Base-by-base conservation (phyloP, 2,113 vertebrate species). In the Triplophysa dalaica region DNA sequence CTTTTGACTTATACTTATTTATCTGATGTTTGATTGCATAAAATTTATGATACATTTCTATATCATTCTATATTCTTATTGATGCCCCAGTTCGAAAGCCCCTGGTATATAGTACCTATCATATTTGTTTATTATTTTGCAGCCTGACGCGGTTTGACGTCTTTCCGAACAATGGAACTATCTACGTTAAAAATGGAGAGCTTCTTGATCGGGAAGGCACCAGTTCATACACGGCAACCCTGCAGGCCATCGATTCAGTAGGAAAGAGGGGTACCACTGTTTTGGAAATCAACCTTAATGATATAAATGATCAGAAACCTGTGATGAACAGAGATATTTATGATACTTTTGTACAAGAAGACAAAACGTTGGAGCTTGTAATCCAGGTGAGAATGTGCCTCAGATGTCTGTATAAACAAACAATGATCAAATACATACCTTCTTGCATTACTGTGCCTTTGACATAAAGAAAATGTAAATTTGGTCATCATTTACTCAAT, bases 201-300 rank as follows among this genome's bases (percentile, higher is more conserved):
- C 61, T 88, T 14, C 84, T 99, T 88, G 95, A 98, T 87, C 85
- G 96, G 0, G 97, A 98, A 84, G 70, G 56, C 81, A 93, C 90
- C 60, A 82, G 93, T 2, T 75, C 91, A 78, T 94, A 93, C 88
- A 91, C 92, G 0, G 91, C 90, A 38, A 98, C 94, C 0, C 88
- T 98, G 73, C 93, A 95, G 88, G 98, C 96, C 81, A 89, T 4
- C 2, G 97, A 98, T 2, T 89, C 90, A 0, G 90, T 63, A 0
- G 29, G 22, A 38, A 90, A 91, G 17, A 87, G 84, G 0, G 92
- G 91, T 33, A 90, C 89, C 2, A 92, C 96, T 0, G 81, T 81
- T 1, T 87, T 99, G 82, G 89, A 95, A 82, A 93, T 99, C 75
- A 83, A 84, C 0, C 56, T 99, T 79, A 78, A 87, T 12, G 98